Percentiles rank a stretch among this genome's conserved stretches.
These are phyloP conservation scores for Poecilus cupreus DNA, from an alignment of 2,888 invertebrate species.

Conservation along the genomic window DNA sequence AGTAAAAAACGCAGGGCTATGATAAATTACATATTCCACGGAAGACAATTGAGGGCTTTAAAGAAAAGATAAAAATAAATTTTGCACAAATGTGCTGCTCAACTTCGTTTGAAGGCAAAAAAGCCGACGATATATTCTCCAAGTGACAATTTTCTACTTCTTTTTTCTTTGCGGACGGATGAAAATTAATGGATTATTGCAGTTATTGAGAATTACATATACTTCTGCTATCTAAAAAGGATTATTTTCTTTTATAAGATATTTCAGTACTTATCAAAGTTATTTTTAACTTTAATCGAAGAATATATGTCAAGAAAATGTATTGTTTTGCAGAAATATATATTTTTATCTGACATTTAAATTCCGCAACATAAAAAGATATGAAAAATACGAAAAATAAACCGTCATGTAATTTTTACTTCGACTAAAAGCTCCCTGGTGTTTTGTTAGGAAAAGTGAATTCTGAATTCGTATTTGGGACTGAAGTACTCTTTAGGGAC, in stretches of 20 bases:
- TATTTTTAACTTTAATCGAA: background rate
- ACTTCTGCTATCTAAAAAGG: background rate
- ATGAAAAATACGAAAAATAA: background rate
- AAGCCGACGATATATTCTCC: constrained; percentile 10
- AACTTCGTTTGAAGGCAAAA: background rate
- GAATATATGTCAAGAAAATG: background rate
- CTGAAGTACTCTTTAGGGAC: background rate
- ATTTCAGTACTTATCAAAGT: too few species aligned
- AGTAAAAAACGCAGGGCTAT: constrained; percentile 13
- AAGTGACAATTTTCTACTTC: background rate
- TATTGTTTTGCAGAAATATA: background rate
- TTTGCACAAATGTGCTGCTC: constrained; percentile 40
- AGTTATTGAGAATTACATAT: background rate
- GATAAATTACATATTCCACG: constrained; percentile 50
- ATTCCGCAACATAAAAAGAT: background rate
- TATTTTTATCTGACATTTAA: background rate
- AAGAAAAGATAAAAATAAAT: constrained; percentile 50
- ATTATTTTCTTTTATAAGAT: background rate
- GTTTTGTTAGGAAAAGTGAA: constrained; percentile 22
- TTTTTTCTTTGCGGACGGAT: background rate
- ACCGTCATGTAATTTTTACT: background rate
- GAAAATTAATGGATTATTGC: constrained; percentile 10
- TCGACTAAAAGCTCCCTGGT: background rate
- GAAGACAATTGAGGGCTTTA: constrained; percentile 51
- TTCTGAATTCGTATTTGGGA: constrained; percentile 12